Conservation (phyloP, 2,797 vertebrate genomes). For the Agapornis canus region DNA sequence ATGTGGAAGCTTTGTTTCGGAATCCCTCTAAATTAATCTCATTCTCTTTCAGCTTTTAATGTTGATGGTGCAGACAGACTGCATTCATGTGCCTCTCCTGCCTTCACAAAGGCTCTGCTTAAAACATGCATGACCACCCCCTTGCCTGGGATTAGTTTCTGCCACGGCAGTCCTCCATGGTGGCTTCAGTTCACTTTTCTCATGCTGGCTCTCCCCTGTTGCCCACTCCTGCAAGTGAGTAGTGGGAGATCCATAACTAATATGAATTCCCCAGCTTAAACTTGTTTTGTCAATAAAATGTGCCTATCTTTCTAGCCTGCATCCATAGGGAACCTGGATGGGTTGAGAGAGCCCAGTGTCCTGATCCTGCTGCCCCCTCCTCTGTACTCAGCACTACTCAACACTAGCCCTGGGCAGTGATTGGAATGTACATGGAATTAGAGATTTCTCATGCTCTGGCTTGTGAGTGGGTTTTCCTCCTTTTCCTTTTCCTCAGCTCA, state of each 20-base stretch:
- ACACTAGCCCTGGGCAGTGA: background rate
- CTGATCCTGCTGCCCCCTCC: background rate
- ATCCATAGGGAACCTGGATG: background rate
- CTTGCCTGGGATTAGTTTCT: background rate
- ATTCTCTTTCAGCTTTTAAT: background rate
- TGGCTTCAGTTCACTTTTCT: background rate
- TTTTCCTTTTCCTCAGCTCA: background rate
- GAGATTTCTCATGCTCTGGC: background rate
- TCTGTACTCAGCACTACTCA: background rate
- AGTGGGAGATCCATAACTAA: background rate
- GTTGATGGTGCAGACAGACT: background rate
- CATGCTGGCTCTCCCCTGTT: background rate
- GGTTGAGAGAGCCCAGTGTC: background rate
- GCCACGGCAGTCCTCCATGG: background rate
- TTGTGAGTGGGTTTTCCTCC: background rate
- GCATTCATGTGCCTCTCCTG: background rate
- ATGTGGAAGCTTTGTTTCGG: background rate
- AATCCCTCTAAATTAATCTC: background rate
- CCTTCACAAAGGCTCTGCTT: background rate
- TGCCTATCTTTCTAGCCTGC: background rate
- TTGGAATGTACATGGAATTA: background rate
- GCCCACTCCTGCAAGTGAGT: background rate
- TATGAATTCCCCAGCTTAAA: background rate
- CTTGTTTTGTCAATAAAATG: background rate
- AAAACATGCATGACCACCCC: rapidly evolving